These are phyloP conservation scores for Eupsilia transversa DNA, from an alignment of 2,888 invertebrate species.

Conservation along the genomic window DNA sequence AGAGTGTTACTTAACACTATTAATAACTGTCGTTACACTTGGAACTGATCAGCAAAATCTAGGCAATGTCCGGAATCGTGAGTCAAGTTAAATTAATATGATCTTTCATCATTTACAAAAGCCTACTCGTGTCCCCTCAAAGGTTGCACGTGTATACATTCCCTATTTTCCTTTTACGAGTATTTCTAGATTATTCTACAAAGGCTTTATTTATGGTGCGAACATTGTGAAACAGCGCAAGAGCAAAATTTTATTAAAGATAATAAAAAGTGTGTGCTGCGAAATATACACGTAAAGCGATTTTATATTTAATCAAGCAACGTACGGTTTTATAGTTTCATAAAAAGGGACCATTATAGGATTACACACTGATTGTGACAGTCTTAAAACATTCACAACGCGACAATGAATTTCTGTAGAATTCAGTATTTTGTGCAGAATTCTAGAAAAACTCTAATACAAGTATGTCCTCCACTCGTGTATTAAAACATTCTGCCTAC, in stretches of 20 bases:
- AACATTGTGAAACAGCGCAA: slow-evolving; percentile 16
- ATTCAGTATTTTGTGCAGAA: background rate
- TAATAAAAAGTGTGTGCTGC: slow-evolving; percentile 30
- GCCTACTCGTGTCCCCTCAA: background rate
- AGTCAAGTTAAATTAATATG: too few relatives aligned
- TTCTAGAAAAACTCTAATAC: background rate
- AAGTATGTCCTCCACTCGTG: background rate
- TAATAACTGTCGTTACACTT: too few relatives aligned
- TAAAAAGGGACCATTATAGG: slow-evolving; percentile 26
- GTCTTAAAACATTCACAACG: slow-evolving; percentile 22
- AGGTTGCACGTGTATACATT: background rate
- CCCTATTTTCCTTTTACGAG: slow-evolving; percentile 8
- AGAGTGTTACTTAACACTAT: too few relatives aligned
- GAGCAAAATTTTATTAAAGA: slow-evolving; percentile 26
- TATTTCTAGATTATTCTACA: slow-evolving; percentile 24
- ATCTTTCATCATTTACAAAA: slow-evolving; percentile 10
- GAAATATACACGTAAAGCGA: slow-evolving; percentile 9
- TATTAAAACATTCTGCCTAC: background rate
- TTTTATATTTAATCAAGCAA: slow-evolving; percentile 55
- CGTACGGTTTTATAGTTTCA: slow-evolving; percentile 38
- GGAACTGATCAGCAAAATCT: too few relatives aligned
- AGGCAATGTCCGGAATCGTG: too few relatives aligned
- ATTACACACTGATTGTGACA: slow-evolving; percentile 39
- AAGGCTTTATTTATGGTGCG: slow-evolving; percentile 27
- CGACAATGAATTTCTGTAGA: background rate